Evolutionary conservation across 2,888 invertebrate genomes (phyloP), one percentile per base, ranked within the genome.

Genomic region (Troides aeacus): DNA sequence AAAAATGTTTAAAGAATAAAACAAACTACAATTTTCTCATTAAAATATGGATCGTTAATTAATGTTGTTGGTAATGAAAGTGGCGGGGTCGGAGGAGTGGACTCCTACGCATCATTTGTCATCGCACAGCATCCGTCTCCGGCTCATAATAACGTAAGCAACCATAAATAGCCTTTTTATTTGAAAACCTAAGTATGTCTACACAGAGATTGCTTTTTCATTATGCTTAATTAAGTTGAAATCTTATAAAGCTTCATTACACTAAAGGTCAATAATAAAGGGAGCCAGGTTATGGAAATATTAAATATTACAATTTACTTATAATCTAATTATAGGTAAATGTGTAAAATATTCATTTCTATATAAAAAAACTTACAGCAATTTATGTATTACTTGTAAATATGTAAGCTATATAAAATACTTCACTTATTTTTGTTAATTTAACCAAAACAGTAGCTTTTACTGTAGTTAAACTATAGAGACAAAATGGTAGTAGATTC

Each of bases 51-150:
- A 85, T 85, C 85, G 83, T 88, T 69, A 88, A 91, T 90, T 89
- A 89, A 88, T 88, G 87, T 85, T 84, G 84, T 76, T 83, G 84
- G 81, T 89, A 90, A 91, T 90, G 87, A 87, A 87, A 82, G 83
- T 74, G 81, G 79, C 79, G 79, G 82, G 82, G 85, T 84, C 86
- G 84, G 81, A 82, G 84, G 79, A 84, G 84, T 85, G 84, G 84
- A 85, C 88, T 89, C 86, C 84, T 85, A 85, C 86, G 85, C 88
- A 92, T 90, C 92, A 90, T 91, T 89, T 86, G 89, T 92, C 89
- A 88, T 89, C 81, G 77, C 73, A 75, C 80, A 82, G 87, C 87
- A 89, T 89, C 79, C 81, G 88, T 87, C 90, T 84, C 60, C 79
- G 74, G 75, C 75, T 72, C 76, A 78, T 89, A 88, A 87, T 88